Evolutionary conservation across 2,113 vertebrate genomes (phyloP).

Genomic region (Mystacornis crossleyi): DNA sequence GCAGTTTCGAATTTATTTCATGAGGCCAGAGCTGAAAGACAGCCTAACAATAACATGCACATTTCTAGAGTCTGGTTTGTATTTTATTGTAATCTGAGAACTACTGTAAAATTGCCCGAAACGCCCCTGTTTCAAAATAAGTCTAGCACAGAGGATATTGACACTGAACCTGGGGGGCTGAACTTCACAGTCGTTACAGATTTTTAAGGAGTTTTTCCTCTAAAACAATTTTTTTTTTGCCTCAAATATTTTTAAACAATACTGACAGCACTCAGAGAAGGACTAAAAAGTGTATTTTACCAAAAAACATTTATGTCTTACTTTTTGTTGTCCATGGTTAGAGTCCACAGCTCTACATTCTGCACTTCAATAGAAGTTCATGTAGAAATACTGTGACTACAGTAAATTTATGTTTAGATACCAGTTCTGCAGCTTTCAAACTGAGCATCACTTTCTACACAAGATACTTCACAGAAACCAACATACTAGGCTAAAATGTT

Average conservation of each 20-base stretch:
- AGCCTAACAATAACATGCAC: conserved; percentile 32
- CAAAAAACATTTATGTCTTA: not conserved
- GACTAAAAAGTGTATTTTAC: not conserved
- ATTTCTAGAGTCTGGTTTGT: conserved; percentile 41
- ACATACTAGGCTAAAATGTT: not conserved
- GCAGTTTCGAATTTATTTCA: conserved; percentile 63
- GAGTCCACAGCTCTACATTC: not conserved
- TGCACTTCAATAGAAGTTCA: not conserved
- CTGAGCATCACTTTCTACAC: not conserved
- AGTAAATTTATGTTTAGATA: not conserved
- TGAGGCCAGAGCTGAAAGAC: conserved; percentile 48
- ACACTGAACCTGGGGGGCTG: not conserved
- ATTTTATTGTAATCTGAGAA: conserved; percentile 50
- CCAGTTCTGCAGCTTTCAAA: not conserved
- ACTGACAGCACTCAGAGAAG: not conserved
- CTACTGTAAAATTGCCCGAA: conserved; percentile 18
- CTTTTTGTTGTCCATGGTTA: not conserved
- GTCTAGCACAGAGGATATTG: not conserved
- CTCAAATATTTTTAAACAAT: not conserved
- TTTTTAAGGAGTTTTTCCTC: not conserved
- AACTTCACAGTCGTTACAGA: not conserved
- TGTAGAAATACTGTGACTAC: not conserved
- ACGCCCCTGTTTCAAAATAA: conserved; percentile 19
- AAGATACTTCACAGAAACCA: not conserved
- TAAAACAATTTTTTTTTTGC: not conserved